Evolutionary conservation across 2,113 vertebrate species (phyloP).

Genomic region (Scortum barcoo): DNA sequence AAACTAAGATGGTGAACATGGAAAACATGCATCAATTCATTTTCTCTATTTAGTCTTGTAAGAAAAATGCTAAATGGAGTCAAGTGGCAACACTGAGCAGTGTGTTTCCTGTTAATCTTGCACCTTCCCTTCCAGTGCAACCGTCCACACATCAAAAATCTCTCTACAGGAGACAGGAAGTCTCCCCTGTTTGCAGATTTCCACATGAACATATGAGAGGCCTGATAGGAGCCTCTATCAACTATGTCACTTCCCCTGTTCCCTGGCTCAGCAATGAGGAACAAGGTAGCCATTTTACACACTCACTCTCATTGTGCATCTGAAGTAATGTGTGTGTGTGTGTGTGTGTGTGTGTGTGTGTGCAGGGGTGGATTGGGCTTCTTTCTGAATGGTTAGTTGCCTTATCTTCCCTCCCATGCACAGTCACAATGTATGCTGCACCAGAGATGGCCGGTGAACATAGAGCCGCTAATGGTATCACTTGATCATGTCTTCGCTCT

Average conservation of each 20-base stretch:
- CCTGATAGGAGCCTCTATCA: conserved; percentile 71
- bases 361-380: conserved; percentile 35
- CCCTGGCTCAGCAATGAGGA: conserved; percentile 43
- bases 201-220: conserved; percentile 65
- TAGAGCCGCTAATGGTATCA: conserved; percentile 65
- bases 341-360: conserved; percentile 18
- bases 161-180: conserved; percentile 68
- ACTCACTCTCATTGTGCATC: conserved; percentile 23
- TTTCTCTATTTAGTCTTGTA: too few species aligned
- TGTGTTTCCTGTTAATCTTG: conserved; percentile 27
- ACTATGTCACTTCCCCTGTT: conserved; percentile 71
- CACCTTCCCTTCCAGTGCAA: conserved; percentile 41
- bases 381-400: conserved; percentile 71
- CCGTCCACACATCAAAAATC: conserved; percentile 31
- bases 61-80: not conserved
- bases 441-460: conserved; percentile 74
- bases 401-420: conserved; percentile 65
- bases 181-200: conserved; percentile 44
- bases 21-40: too few species aligned
- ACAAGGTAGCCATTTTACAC: conserved; percentile 51
- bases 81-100: conserved; percentile 4
- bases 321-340: conserved; percentile 31
- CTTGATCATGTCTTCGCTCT: conserved; percentile 70
- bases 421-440: conserved; percentile 59
- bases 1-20: not conserved